Base-by-base conservation (phyloP, 1,140 invertebrate genomes). In the Panagrolaimus sp. region DNA sequence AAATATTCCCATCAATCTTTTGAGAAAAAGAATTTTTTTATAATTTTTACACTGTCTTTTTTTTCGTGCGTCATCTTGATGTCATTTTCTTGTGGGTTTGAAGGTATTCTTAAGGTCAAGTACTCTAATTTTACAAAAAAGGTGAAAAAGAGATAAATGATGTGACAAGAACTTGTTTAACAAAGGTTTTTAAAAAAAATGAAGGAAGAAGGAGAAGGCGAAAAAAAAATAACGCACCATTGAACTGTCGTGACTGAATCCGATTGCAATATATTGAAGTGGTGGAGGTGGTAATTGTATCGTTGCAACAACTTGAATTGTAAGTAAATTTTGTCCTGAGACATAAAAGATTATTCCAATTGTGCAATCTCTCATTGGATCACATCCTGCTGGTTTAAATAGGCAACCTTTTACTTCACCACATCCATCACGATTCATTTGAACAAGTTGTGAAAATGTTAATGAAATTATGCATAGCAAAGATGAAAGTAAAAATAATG, bases 291-390 rank as follows among this genome's bases (percentile, higher is more conserved):
- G 76, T n/a, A 76, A 24, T 17, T 79, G 52, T 17, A 32, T 63
- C 26, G 32, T 38, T 21, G 76, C 76, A n/a, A 71, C 65, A 43
- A 78, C 46, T 73, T 77, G 63, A 38, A 78, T 63, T 38, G 63
- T 76, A 12, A 79, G 66, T 55, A 69, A 62, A 65, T 79, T 78
- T 44, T 46, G 63, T 14, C 65, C 74, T 21, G 67, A 68, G 0
- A 80, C 72, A 48, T 64, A 73, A 46, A 79, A 75, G 38, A 78
- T 70, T 12, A 80, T 67, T 14, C 71, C 73, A 28, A 80, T 72
- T 44, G 78, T 79, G 45, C 78, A 79, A 68, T 79, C 78, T 10
- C 76, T 44, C 43, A 63, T 69, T 15, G 78, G 78, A 68, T 79
- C 70, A 47, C 78, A 79, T 0, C 78, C 78, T 17, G 71, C 48